phyloP scores from a whole-genome alignment of 2,888 invertebrate species.

The Caenorhabditis plicata region DNA sequence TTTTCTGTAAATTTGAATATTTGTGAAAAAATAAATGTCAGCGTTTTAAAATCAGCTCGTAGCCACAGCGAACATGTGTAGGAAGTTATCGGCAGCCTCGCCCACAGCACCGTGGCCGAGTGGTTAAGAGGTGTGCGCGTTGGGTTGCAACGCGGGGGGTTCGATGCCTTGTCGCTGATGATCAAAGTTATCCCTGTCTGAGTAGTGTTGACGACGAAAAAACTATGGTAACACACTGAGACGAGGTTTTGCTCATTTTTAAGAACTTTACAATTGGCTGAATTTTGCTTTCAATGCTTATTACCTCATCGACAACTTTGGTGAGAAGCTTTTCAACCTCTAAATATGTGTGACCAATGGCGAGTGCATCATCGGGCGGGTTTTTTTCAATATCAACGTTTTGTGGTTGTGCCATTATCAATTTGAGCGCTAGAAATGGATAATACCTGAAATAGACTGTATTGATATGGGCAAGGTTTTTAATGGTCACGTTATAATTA shows the following conservation, averaged over 20 bases:
- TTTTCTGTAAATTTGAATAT: neutral
- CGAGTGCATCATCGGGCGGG: too few species aligned
- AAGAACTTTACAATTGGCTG: neutral
- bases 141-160: slow-evolving; percentile 11
- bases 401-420: too few species aligned
- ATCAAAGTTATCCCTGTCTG: slow-evolving; percentile 41
- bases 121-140: slow-evolving; percentile 7
- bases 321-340: too few species aligned
- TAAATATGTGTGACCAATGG: too few species aligned
- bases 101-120: neutral
- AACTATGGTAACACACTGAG: slow-evolving; percentile 38
- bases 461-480: too few species aligned
- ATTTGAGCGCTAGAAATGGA: too few species aligned
- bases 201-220: slow-evolving; percentile 30
- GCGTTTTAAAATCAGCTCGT: neutral
- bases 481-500: too few species aligned
- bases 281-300: neutral
- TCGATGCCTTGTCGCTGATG: slow-evolving; percentile 23
- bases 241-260: slow-evolving; percentile 9
- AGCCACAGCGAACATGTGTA: neutral
- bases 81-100: neutral
- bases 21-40: too few species aligned
- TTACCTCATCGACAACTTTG: too few species aligned
- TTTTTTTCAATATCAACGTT: too few species aligned
- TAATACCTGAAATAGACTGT: too few species aligned